A percentile compares a stretch with the other conserved stretches of the same genome.
phyloP scores from a whole-genome alignment of 2,797 vertebrate species.

The Sylvilagus floridanus region DNA sequence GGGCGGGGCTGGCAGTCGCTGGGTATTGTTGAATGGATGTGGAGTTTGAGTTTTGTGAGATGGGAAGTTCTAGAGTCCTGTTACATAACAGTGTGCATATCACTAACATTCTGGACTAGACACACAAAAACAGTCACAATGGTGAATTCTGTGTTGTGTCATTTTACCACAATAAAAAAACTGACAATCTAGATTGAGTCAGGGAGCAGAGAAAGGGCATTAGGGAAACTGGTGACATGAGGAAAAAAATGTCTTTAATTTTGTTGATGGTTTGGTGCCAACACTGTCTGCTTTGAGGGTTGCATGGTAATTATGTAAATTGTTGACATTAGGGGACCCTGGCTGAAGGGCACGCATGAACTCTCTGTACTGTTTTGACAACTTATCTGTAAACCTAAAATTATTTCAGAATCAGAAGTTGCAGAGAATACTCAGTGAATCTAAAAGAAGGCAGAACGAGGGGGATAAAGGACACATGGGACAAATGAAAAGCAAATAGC shows the following conservation, averaged over 20 bases:
- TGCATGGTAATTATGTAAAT: not conserved
- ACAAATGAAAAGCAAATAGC: not conserved
- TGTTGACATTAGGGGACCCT: not conserved
- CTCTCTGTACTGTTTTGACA: not conserved
- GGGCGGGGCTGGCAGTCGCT: too few relatives aligned
- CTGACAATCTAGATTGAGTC: not conserved
- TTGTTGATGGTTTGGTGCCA: not conserved
- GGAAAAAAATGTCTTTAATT: not conserved
- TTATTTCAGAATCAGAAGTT: slow-evolving; percentile 8
- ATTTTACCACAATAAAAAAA: not conserved
- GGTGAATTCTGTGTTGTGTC: too few relatives aligned
- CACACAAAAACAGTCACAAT: not conserved
- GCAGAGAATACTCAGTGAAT: not conserved
- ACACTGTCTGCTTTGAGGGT: not conserved
- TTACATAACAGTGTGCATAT: too few relatives aligned
- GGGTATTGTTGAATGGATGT: too few relatives aligned
- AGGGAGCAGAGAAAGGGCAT: not conserved
- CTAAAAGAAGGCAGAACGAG: not conserved
- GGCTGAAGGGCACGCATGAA: not conserved
- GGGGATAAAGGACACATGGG: not conserved
- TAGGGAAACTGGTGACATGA: not conserved
- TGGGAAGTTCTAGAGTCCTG: too few relatives aligned
- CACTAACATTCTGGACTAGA: not conserved
- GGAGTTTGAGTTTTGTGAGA: too few relatives aligned
- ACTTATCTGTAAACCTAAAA: not conserved